A percentile compares a stretch with the other conserved stretches of the same genome.
Evolutionary conservation across 2,797 vertebrate genomes (phyloP).

Genomic region (Decapterus maruadsi): DNA sequence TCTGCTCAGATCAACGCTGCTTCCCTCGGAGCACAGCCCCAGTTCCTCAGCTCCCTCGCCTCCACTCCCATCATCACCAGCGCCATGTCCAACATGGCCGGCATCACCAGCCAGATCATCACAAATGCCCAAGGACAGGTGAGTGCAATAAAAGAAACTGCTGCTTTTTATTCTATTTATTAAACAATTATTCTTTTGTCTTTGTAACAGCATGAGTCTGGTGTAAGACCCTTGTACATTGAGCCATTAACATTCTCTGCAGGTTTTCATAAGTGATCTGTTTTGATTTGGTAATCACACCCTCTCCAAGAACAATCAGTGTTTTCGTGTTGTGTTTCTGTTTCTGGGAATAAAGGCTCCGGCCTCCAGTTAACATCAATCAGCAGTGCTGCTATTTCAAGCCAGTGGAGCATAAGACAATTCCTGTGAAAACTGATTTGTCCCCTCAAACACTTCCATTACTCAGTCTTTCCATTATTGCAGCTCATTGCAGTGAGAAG

Average conservation of each 20-base stretch:
- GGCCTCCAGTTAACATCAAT: constrained; percentile 29
- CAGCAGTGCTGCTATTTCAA: constrained; percentile 27
- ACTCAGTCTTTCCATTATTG: constrained; percentile 21
- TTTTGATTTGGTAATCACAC: constrained; percentile 16
- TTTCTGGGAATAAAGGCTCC: not conserved
- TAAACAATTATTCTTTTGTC: not conserved
- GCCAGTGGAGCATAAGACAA: constrained; percentile 25
- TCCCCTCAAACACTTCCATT: constrained; percentile 28
- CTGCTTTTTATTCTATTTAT: not conserved
- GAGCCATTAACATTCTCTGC: not conserved
- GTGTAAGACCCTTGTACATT: not conserved
- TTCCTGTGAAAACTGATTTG: constrained; percentile 40
- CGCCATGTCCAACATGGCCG: constrained; percentile 90
- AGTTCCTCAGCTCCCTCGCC: constrained; percentile 93
- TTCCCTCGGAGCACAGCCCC: constrained; percentile 91
- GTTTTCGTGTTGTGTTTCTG: constrained; percentile 13
- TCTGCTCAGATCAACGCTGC: constrained; percentile 89
- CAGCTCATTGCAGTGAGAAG: constrained; percentile 21
- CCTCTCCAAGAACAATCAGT: not conserved
- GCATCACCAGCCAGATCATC: constrained; percentile 94
- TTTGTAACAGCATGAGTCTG: not conserved
- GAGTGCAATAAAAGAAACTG: constrained; percentile 5
- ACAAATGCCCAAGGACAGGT: constrained; percentile 97
- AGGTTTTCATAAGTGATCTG: not conserved
- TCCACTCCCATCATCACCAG: constrained; percentile 92